These are phyloP conservation scores for Agrochola circellaris DNA, from an alignment of 2,888 invertebrate species.

Conservation along the genomic window DNA sequence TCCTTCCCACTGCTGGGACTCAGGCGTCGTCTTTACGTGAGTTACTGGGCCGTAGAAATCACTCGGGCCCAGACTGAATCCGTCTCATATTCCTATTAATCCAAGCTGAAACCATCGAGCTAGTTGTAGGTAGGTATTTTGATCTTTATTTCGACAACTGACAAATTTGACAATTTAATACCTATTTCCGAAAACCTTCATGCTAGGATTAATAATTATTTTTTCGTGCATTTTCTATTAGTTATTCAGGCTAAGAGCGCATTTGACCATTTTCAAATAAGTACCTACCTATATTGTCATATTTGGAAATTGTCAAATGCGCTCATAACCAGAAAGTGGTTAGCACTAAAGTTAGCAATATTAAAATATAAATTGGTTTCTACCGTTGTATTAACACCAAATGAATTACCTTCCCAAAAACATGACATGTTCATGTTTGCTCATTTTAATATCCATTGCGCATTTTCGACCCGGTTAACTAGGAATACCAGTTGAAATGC, in stretches of 20 bases:
- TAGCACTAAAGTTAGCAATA: slow-evolving; percentile 31
- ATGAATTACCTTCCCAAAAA: neutral
- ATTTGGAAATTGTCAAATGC: slow-evolving; percentile 33
- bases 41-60: too few relatives aligned
- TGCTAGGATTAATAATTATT: neutral
- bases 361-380: slow-evolving; percentile 40
- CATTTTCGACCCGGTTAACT: neutral
- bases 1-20: neutral
- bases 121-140: too few relatives aligned
- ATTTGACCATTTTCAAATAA: too few relatives aligned
- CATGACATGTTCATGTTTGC: neutral
- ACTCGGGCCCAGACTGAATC: neutral
- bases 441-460: neutral
- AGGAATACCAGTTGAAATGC: neutral
- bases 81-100: too few relatives aligned
- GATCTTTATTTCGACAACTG: too few relatives aligned
- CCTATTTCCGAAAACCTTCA: neutral
- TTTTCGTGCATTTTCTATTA: too few relatives aligned
- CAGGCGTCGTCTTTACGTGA: neutral
- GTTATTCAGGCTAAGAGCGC: too few relatives aligned
- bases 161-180: too few relatives aligned
- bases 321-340: slow-evolving; percentile 39
- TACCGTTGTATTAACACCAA: slow-evolving; percentile 49
- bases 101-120: too few relatives aligned
- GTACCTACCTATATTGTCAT: neutral